Base-by-base conservation (phyloP, 1,140 invertebrate species). In the Papilio aristodemus region DNA sequence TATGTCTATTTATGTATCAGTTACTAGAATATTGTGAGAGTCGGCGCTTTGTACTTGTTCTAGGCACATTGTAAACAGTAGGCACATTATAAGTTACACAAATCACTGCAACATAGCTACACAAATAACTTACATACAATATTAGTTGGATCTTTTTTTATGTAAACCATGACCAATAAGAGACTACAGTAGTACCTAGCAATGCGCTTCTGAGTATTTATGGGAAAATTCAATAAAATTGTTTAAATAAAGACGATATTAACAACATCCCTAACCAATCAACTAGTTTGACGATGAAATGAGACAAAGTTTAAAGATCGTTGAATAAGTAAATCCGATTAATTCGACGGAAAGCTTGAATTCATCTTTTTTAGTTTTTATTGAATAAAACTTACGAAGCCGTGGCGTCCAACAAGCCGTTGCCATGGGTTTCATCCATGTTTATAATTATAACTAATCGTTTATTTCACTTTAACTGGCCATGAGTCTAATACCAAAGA, bases 361-460 rank as follows among this genome's bases (percentile, higher is more conserved):
- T 32, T 17, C 1, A 36, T 62, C 4, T 22, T 0, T 62, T 39
- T 9, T 38, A 19, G 2, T 39, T 62, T 17, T 39, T 37, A 36
- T 2, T 50, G 38, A 43, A 13, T 39, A 67, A 43, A 62, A 81
- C 84, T 84, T 80, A 86, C 84, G 76, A 80, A 22, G 80, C 75
- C 8, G 72, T 73, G 0, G 74, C 77, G 25, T 84, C 79, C 0
- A 74, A 78, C 10, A 74, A 37, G 36, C 72, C 72, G n/a, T 75
- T 75, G n/a, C 69, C 68, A 39, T 78, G 74, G 9, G 85, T 83
- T 17, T 83, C 82, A 66, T 87, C 85, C 82, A 85, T 85, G 60
- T 67, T 71, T n/a, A 58, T 10, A 10, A 58, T 54, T 58, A 37
- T 37, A 19, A 62, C 46, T 73, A 36, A 25, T 17, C 22, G 7